Evolutionary conservation across 2,888 invertebrate genomes (phyloP), one percentile per base, ranked within the genome.

Genomic region (Apamea monoglypha): DNA sequence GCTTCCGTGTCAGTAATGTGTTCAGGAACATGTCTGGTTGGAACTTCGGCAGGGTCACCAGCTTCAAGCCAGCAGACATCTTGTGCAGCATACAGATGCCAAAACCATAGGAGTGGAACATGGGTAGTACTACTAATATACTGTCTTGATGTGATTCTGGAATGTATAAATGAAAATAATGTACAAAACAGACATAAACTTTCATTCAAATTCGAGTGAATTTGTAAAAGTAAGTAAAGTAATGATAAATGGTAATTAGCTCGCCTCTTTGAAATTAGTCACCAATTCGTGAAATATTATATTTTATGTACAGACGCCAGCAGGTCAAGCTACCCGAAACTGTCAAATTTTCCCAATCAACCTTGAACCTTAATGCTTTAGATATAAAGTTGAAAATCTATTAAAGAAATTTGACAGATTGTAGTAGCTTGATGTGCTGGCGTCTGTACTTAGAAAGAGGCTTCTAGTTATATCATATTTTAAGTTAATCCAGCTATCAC

Each of bases 21-120:
- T 97, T 96, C 29, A 98, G 91, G 88, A 98, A 98, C 32, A 96
- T 95, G 0, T 98, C 97, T 0, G 98, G 98, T 64, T 98, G 97
- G 92, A 99, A 99, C 92, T 97, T 97, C 0, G 98, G 98, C 81
- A 98, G 87, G 0, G 98, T 98, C 12, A 98, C 96, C 63, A 98
- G 81, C 86, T 97, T 98, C 0, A 96, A 91, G 0, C 98, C 98
- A 25, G 94, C 93, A 1, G 96, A 93, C 73, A 98, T 85, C 80
- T 97, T 97, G 70, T 97, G 97, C 3, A 98, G 85, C 94, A 98
- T 95, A 44, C 97, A 91, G 6, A 97, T 94, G 0, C 97, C 94
- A 68, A 98, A 95, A 0, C 98, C 98, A 87, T 98, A 98, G 67
- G 98, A 98, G 91, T 99, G 99, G 91, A 98, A 98, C 91, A 98